These are phyloP conservation scores for Sebastes kiyomatsui DNA, from an alignment of 2,797 vertebrate genomes.

Conservation along the genomic window DNA sequence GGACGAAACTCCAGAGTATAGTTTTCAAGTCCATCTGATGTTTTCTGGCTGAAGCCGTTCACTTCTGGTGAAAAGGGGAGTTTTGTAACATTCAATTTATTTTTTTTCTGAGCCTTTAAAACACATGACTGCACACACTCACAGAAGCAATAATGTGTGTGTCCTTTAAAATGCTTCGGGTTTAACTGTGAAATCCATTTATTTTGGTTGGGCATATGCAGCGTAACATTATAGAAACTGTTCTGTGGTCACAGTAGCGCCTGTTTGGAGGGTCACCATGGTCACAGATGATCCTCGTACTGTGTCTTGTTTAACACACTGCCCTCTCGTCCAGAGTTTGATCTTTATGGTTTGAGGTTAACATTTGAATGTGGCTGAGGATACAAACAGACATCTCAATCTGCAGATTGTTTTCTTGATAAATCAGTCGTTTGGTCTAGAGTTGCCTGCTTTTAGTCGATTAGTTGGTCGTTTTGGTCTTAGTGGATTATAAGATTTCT, in stretches of 20 bases:
- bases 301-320: not conserved
- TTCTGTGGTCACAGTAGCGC: not conserved
- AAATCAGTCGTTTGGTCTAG: not conserved
- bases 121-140: not conserved
- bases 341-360: not conserved
- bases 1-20: slow-evolving; percentile 41
- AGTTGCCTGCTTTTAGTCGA: accelerated
- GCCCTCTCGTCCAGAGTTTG: not conserved
- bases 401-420: not conserved
- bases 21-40: slow-evolving; percentile 32
- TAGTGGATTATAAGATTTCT: too few species aligned
- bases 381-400: not conserved
- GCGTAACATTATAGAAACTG: not conserved
- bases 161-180: not conserved
- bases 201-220: not conserved
- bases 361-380: not conserved
- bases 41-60: slow-evolving; percentile 22
- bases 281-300: not conserved
- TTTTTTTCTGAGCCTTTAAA: not conserved
- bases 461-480: too few species aligned
- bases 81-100: slow-evolving; percentile 18
- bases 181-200: slow-evolving; percentile 5
- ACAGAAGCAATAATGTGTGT: not conserved
- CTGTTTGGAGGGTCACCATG: slow-evolving; percentile 2
- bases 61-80: slow-evolving; percentile 20